phyloP scores from a whole-genome alignment of 2,888 invertebrate species.

The Pollenia labialis region DNA sequence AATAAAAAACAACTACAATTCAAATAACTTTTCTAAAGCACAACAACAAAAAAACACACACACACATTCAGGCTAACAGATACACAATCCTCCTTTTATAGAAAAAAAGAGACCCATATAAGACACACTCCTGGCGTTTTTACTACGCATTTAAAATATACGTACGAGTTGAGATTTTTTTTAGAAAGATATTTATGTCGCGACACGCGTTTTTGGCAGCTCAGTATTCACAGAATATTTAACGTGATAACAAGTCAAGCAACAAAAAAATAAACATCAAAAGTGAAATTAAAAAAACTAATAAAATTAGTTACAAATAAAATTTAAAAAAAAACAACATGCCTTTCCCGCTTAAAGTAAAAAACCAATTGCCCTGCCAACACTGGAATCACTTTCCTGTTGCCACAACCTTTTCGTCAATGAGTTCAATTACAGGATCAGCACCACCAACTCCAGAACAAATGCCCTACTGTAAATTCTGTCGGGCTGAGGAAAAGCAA shows the following conservation, averaged over 20 bases:
- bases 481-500: constrained; percentile 42
- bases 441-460: constrained; percentile 69
- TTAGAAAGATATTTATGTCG: constrained; percentile 43
- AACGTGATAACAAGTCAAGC: constrained; percentile 56
- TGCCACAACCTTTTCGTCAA: constrained; percentile 65
- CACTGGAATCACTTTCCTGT: constrained; percentile 83
- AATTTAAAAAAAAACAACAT: constrained; percentile 63
- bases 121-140: constrained; percentile 28
- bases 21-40: constrained; percentile 23
- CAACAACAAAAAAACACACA: constrained; percentile 40
- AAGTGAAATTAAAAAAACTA: constrained; percentile 19
- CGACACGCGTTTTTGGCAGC: constrained; percentile 37
- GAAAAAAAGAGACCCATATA: constrained; percentile 17
- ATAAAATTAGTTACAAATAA: not conserved
- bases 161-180: constrained; percentile 1
- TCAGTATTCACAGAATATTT: constrained; percentile 60
- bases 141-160: constrained; percentile 12
- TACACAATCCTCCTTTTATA: constrained; percentile 13
- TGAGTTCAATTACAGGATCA: constrained; percentile 53
- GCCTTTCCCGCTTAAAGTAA: constrained; percentile 82
- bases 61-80: constrained; percentile 6
- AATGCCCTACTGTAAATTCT: constrained; percentile 73
- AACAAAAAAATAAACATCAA: constrained; percentile 31
- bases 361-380: constrained; percentile 83
- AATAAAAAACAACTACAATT: constrained; percentile 32